Conservation (phyloP, 2,113 vertebrate genomes). For the Microcebus griseorufus region DNA sequence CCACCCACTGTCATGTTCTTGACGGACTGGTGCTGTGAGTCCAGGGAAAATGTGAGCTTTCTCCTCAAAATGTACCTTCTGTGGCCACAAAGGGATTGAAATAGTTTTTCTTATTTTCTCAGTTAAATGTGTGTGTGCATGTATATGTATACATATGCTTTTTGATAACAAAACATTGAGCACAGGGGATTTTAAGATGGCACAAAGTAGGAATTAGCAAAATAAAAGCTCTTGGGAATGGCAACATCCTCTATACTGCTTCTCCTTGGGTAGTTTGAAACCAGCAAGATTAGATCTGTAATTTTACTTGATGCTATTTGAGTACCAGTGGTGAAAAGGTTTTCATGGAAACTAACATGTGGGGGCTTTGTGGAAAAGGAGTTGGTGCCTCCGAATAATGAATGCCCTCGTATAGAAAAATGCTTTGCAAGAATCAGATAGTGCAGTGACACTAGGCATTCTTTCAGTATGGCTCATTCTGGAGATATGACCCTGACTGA, state of each 20-base stretch:
- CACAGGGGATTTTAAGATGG: neutral
- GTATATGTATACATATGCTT: neutral
- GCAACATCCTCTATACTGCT: neutral
- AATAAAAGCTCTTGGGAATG: neutral
- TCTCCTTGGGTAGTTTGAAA: neutral
- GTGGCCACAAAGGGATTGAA: too few relatives aligned
- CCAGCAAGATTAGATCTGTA: neutral
- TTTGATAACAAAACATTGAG: neutral
- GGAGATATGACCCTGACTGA: neutral
- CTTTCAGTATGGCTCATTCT: neutral
- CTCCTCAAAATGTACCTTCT: neutral
- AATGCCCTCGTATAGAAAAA: neutral
- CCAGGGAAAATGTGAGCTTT: neutral
- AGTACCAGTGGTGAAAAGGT: neutral
- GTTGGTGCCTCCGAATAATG: neutral
- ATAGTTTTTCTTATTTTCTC: neutral
- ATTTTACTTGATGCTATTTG: neutral
- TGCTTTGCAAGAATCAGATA: neutral
- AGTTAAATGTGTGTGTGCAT: neutral
- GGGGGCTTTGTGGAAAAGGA: neutral
- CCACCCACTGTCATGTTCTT: accelerated
- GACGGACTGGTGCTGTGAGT: neutral
- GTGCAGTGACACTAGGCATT: too few relatives aligned
- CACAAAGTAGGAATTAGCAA: neutral
- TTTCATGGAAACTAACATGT: neutral